Base-by-base conservation (phyloP, 2,797 vertebrate genomes). In the Gallirallus australis region DNA sequence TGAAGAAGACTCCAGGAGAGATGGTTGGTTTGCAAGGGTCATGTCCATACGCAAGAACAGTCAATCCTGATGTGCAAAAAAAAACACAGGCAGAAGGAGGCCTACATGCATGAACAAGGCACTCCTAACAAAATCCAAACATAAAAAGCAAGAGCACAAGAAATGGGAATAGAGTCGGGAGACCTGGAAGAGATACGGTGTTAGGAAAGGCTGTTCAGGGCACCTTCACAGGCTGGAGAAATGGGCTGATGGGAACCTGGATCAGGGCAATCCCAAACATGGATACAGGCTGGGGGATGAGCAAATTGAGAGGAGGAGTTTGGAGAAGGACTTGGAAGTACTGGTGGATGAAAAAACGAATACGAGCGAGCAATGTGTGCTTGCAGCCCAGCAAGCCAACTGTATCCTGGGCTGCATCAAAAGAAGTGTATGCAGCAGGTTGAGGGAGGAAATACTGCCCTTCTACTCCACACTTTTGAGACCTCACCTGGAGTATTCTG, bases 361-460 rank as follows among this genome's bases (percentile, higher is more conserved):
- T 31, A 33, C 15, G 24, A 28, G 3, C 35, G 1, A 3, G 23
- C 60, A 64, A 7, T 5, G 7, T 40, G n/a, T 7, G 1, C 15
- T 81, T 6, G 2, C 30, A 90, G 20, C 7, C 50, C 65, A 80
- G 86, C 42, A 89, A 52, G 27, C 20, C 25, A 47, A 3, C 8
- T 1, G 2, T 11, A 65, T 65, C 61, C 25, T 79, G 50, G 31
- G 39, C n/a, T 65, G 31, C 31, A 45, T 35, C n/a, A 23, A 64
- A 64, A 65, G 31, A 30, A 54, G 19, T 1, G 1, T 35, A 61
- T 12, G 19, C n/a, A 54, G 60, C 15, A 54, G 18, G 20, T 30
- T 6, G 12, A 18, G 15, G 25, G 12, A 18, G 12, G 19, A 30
- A 61, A 65, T 45, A 45, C 48, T 65, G 3, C 25, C 61, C 20